Conservation (phyloP, 2,888 invertebrate genomes). For the Chymomyza procnemis region DNA sequence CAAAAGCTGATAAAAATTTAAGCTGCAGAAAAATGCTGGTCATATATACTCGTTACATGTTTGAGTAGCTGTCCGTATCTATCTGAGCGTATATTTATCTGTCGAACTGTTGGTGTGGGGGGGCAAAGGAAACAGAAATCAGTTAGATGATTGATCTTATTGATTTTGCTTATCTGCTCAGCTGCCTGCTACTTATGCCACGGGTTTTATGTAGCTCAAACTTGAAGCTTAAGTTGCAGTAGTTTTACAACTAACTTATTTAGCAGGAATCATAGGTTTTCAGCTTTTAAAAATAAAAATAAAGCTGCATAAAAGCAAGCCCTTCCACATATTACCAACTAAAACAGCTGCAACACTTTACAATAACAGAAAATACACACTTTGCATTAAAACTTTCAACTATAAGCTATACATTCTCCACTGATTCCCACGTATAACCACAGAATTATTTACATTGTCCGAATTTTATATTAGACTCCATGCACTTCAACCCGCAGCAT, state of each 20-base stretch:
- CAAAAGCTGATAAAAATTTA: slow-evolving; percentile 73
- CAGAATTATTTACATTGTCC: not conserved
- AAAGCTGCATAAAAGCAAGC: no score
- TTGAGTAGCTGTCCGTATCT: slow-evolving; percentile 2
- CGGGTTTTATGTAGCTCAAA: not conserved
- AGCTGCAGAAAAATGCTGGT: slow-evolving; percentile 58
- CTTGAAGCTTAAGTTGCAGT: not conserved
- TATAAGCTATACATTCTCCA: no score
- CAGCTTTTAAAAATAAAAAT: not conserved
- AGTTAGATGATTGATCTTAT: slow-evolving; percentile 66
- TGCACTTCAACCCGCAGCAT: not conserved
- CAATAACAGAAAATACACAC: no score
- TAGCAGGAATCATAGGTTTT: not conserved
- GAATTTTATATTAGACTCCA: not conserved
- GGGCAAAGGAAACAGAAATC: slow-evolving; percentile 14
- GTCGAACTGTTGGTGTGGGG: not conserved
- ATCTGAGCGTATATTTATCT: not conserved
- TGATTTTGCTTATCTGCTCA: slow-evolving; percentile 55
- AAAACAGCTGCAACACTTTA: no score
- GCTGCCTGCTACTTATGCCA: not conserved
- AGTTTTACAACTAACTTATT: slow-evolving; percentile 16
- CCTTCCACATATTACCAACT: no score
- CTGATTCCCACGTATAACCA: no score
- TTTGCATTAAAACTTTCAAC: no score
- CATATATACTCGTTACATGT: slow-evolving; percentile 39